Base-by-base conservation (phyloP, 1,140 invertebrate genomes). In the Yoshiicerus persimilis region DNA sequence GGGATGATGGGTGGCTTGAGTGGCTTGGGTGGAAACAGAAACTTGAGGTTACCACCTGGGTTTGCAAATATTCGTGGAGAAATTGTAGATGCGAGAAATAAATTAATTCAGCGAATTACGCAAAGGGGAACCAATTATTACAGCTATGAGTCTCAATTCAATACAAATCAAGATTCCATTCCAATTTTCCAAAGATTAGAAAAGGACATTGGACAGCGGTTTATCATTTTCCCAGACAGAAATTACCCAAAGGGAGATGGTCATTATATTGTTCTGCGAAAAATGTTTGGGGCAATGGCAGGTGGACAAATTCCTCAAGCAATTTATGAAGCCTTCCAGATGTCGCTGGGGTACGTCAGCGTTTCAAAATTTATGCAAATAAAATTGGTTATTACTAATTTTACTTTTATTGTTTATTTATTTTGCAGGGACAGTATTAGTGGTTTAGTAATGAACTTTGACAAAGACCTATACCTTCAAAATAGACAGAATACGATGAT, bases 261-360 rank as follows among this genome's bases (percentile, higher is more conserved):
- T 2, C 88, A 90, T 39, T 90, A 87, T 38, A 86, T 90, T 8
- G 66, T 90, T 20, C 83, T 90, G 1, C n/a, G 84, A 56, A 86
- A 84, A 70, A 83, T 89, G 27, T 34, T 38, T 23, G 66, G 64
- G 1, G 39, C 30, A 0, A 62, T 36, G 13, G 27, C 27, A 25
- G 25, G 34, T 3, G 16, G 80, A 13, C 0, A 20, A 23, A 25
- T 64, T 25, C n/a, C 34, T 23, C 80, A 41, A 27, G n/a, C 88
- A 16, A 86, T 90, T 0, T 90, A 90, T 32, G 87, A 90, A 87
- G 87, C 87, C 16, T 88, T 88, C 64, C 86, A 88, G n/a, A 77
- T 90, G 36, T 47, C 85, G 3, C 32, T 90, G 23, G 87, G 89
- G 89, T 90, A 87, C 25, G 4, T 75, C n/a, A n/a, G n/a, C n/a